A percentile compares a stretch with the other conserved stretches of the same genome.
These are phyloP conservation scores for Bombus huntii DNA, from an alignment of 1,140 invertebrate species.

Conservation along the genomic window DNA sequence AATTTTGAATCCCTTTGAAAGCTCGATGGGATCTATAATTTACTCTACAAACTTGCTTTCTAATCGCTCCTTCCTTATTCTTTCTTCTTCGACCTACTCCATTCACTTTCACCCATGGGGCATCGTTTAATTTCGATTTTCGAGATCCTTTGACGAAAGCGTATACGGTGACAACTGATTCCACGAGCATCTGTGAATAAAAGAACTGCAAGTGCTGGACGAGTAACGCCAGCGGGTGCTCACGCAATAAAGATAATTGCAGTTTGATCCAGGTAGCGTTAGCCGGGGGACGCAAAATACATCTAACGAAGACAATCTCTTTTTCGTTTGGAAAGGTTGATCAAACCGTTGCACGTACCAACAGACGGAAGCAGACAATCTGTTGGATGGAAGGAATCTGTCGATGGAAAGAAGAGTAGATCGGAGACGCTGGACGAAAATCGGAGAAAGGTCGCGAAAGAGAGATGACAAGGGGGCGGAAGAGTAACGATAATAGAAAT, in stretches of 20 bases:
- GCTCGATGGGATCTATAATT: background rate
- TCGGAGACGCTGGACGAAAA: background rate
- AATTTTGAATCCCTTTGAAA: background rate
- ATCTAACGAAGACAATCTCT: conserved; percentile 58
- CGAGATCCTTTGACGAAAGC: background rate
- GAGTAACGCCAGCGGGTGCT: conserved; percentile 3
- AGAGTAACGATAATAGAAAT: conserved; percentile 6
- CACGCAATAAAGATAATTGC: conserved; percentile 80
- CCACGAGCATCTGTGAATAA: background rate
- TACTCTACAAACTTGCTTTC: background rate
- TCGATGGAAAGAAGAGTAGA: background rate
- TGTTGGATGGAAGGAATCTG: background rate
- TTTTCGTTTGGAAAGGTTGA: conserved; percentile 57
- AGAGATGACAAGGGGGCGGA: background rate
- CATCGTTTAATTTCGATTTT: background rate
- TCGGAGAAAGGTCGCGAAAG: background rate
- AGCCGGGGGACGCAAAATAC: conserved; percentile 43
- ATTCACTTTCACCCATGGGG: background rate
- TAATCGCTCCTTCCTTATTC: background rate
- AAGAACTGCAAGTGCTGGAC: background rate
- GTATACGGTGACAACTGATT: background rate
- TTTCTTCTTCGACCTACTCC: no score
- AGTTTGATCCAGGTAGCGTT: conserved; percentile 70
- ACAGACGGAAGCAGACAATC: background rate
- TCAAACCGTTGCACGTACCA: conserved; percentile 54